Evolutionary conservation across 1,140 invertebrate genomes (phyloP), one percentile per base, ranked within the genome.

Genomic region (Parapsyche elsis): DNA sequence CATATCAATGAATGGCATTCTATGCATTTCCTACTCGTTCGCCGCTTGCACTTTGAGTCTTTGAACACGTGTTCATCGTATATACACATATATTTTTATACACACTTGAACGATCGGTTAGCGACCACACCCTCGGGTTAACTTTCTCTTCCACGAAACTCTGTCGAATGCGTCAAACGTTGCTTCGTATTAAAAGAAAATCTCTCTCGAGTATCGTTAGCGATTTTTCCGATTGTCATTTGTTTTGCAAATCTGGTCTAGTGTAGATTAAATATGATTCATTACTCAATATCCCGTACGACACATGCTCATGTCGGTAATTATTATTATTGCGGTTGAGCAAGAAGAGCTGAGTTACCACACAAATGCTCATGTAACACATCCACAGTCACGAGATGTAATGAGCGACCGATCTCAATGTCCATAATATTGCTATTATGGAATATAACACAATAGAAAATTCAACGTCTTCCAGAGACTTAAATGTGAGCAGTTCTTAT

Each of bases 261-360:
- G 30, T 38, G 30, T 38, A 7, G 30, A 21, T 19, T 61, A 19
- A 19, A 67, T 67, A 67, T 67, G 64, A 67, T 26, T 73, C 26
- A 73, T 75, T 75, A 46, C 73, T 75, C 49, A 75, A 75, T 57
- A 73, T 53, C 71, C 44, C 24, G 21, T 57, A 57, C 23, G 49
- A 75, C 73, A 77, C 75, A 77, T 77, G 57, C 75, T 38, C 16
- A 19, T 1, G 70, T 45, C 46, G 14, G 70, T 45, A 71, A 77
- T 71, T 71, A 81, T 71, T 71, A 81, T 81, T 77, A 81, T 57
- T 71, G 74, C 30, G 74, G 80, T 81, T 81, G 75, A 57, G 74
- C 75, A 81, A 81, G 80, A 74, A 76, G 71, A 67, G 46, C 24
- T 14, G 75, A 76, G 49, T 77, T 59, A 76, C 61, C 73, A 38